Percentiles rank a stretch among this genome's conserved stretches.
Evolutionary conservation across 2,888 invertebrate species (phyloP).

Genomic region (Drosophila merina): DNA sequence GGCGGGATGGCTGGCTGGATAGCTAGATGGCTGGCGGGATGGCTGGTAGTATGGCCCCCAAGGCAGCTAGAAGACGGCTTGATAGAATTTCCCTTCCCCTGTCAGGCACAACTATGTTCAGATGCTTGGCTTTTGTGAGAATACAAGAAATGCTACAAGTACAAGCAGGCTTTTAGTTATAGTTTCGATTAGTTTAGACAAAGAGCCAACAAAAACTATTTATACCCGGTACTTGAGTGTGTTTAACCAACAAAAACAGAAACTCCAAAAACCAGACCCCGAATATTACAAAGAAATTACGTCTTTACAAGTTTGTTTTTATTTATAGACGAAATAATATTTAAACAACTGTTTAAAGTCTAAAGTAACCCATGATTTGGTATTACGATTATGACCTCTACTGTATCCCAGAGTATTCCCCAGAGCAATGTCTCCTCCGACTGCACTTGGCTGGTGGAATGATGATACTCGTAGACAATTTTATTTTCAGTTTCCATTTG

Average conservation of each 20-base stretch:
- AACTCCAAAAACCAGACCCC: no score
- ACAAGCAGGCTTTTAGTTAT: neutral
- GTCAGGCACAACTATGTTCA: conserved; percentile 1
- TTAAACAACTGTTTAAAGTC: neutral
- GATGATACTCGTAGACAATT: conserved; percentile 55
- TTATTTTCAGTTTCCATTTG: conserved; percentile 68
- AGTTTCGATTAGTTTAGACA: no score
- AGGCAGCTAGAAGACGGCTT: neutral
- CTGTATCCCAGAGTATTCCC: conserved; percentile 60
- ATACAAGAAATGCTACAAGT: neutral
- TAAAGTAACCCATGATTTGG: neutral
- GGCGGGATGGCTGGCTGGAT: conserved; percentile 15
- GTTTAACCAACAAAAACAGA: no score
- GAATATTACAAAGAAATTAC: no score
- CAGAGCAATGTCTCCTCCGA: conserved; percentile 47
- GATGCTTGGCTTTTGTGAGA: neutral
- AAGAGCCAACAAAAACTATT: no score
- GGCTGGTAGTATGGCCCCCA: neutral
- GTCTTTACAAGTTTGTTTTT: no score
- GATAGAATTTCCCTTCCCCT: conserved; percentile 2
- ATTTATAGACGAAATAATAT: neutral
- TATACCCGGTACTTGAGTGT: no score
- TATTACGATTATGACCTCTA: neutral
- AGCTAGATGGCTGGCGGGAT: conserved; percentile 21
- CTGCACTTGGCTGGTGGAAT: conserved; percentile 17